phyloP scores from a whole-genome alignment of 1,140 invertebrate genomes.

The Spodoptera frugiperda region DNA sequence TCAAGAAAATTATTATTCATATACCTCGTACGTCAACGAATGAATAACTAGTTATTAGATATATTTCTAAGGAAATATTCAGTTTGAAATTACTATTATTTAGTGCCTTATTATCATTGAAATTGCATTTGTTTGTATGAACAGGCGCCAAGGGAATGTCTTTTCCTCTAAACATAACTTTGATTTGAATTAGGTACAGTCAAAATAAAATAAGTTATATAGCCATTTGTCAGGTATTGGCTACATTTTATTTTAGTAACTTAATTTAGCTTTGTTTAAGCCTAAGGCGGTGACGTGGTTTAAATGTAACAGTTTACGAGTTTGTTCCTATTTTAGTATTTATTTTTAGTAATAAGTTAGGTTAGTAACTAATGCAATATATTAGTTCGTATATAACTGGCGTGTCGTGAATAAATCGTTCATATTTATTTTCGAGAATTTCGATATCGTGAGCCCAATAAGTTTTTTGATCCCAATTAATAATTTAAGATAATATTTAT shows the following conservation, averaged over 20 bases:
- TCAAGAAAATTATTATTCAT: constrained; percentile 44
- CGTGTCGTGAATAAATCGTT: not conserved
- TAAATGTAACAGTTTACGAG: not conserved
- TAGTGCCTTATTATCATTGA: constrained; percentile 46
- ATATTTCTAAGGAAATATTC: constrained; percentile 47
- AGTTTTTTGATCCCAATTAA: too few relatives aligned
- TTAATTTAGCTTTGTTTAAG: constrained; percentile 17
- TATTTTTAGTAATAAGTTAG: not conserved
- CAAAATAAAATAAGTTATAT: constrained; percentile 15
- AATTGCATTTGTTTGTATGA: constrained; percentile 44
- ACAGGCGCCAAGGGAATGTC: constrained; percentile 19
- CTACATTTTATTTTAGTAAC: constrained; percentile 31
- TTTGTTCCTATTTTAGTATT: constrained; percentile 5
- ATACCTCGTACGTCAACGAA: constrained; percentile 14
- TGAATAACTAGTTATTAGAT: constrained; percentile 34
- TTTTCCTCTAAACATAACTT: constrained; percentile 11
- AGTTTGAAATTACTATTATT: constrained; percentile 51
- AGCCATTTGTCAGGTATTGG: not conserved
- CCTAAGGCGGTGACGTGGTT: not conserved
- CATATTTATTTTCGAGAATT: too few relatives aligned
- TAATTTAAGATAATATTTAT: too few relatives aligned
- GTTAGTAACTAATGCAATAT: too few relatives aligned
- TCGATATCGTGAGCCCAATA: too few relatives aligned
- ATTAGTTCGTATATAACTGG: not conserved
- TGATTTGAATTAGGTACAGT: constrained; percentile 4